phyloP scores from a whole-genome alignment of 2,797 vertebrate genomes.

The Trachops cirrhosus region DNA sequence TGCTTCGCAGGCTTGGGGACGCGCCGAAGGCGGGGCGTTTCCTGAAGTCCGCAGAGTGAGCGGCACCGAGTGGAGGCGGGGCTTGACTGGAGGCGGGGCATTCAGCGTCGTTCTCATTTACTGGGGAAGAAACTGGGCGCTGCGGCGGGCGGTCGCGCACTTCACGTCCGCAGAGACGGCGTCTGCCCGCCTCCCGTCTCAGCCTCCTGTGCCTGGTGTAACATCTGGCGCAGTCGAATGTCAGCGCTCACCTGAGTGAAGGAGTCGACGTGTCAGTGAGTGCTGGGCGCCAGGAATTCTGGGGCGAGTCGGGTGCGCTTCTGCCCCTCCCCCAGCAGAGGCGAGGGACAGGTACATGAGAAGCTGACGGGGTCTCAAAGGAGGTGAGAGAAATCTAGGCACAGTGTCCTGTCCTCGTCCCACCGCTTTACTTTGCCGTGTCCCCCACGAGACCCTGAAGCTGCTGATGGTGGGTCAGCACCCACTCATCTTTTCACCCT shows the following conservation, averaged over 20 bases:
- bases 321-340: rapidly evolving
- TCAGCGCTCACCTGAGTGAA: not conserved
- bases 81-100: not conserved
- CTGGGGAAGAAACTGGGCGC: rapidly evolving
- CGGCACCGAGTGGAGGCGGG: no score
- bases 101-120: not conserved
- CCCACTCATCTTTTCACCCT: no score
- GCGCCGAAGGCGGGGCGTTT: not conserved
- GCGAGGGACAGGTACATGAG: not conserved
- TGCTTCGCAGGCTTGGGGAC: not conserved
- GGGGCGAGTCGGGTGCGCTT: no score
- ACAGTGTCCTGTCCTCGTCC: rapidly evolving
- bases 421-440: not conserved
- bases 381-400: rapidly evolving
- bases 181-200: not conserved
- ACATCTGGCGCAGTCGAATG: not conserved
- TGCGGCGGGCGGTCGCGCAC: not conserved
- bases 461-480: no score
- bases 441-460: rapidly evolving
- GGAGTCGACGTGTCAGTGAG: not conserved
- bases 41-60: not conserved
- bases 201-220: no score
- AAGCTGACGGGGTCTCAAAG: rapidly evolving
- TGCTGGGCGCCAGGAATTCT: not conserved
- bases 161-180: rapidly evolving